phyloP scores from a whole-genome alignment of 53 echinoderm and acorn worm species.

The Paracentrotus lividus region DNA sequence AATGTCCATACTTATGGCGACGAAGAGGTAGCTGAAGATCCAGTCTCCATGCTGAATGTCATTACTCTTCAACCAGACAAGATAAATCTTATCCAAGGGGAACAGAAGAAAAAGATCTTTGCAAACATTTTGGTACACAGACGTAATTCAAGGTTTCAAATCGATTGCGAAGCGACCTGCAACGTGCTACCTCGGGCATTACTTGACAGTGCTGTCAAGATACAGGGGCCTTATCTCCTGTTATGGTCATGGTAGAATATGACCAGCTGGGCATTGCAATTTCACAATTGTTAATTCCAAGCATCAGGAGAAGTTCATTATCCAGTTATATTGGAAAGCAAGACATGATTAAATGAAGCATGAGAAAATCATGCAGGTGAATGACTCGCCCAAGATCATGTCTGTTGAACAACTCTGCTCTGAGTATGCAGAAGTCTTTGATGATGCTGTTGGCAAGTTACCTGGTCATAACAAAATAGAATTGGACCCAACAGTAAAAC shows the following conservation, averaged over 20 bases:
- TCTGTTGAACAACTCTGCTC: not conserved
- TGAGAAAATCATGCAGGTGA: conserved; percentile 28
- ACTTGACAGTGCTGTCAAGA: not conserved
- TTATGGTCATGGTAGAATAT: not conserved
- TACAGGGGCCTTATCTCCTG: too few relatives aligned
- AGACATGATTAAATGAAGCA: not conserved
- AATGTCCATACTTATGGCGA: not conserved
- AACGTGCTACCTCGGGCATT: not conserved
- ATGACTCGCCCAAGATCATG: not conserved
- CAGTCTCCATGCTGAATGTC: not conserved
- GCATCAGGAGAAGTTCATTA: not conserved
- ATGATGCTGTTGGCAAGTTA: conserved; percentile 42
- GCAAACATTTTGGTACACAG: not conserved
- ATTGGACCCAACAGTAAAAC: conserved; percentile 57
- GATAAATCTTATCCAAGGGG: not conserved
- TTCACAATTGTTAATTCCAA: not conserved
- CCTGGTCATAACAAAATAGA: conserved; percentile 60
- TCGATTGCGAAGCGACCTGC: not conserved
- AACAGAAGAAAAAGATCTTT: not conserved
- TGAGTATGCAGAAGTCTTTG: conserved; percentile 58
- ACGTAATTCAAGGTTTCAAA: not conserved
- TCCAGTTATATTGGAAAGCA: not conserved
- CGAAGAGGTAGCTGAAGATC: not conserved
- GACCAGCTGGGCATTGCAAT: not conserved
- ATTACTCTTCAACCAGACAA: not conserved